Percentiles rank a stretch among this genome's conserved stretches.
phyloP scores from a whole-genome alignment of 2,888 invertebrate species.

The Endomychus coccineus region DNA sequence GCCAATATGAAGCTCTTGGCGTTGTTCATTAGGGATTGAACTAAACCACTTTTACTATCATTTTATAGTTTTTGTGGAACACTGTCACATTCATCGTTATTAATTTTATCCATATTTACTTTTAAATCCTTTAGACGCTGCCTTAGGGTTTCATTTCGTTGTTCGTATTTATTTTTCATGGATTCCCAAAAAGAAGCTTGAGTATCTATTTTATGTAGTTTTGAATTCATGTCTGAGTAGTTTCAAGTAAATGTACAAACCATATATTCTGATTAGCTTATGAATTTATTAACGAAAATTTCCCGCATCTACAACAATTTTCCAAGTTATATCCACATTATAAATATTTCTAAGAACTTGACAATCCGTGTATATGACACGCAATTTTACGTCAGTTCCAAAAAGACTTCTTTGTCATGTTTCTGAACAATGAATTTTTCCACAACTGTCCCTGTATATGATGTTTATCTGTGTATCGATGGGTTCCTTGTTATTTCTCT shows the following conservation, averaged over 20 bases:
- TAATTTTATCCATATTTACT: slow-evolving; percentile 10
- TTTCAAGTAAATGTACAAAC: background rate
- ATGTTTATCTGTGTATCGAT: too few species aligned
- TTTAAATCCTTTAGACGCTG: slow-evolving; percentile 11
- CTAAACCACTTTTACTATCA: slow-evolving; percentile 11
- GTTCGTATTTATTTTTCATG: slow-evolving; percentile 15
- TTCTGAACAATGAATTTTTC: too few species aligned
- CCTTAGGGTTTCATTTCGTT: slow-evolving; percentile 10
- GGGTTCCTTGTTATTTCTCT: too few species aligned
- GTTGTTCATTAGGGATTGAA: slow-evolving; percentile 11
- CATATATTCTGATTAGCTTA: slow-evolving; percentile 5
- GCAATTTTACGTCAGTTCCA: too few species aligned
- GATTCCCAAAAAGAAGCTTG: slow-evolving; percentile 13
- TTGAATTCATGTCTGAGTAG: too few species aligned
- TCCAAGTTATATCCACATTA: too few species aligned
- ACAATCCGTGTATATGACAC: too few species aligned
- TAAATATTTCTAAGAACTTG: too few species aligned
- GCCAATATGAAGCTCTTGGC: slow-evolving; percentile 11
- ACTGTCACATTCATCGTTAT: slow-evolving; percentile 10
- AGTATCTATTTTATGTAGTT: too few species aligned
- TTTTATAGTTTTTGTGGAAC: slow-evolving; percentile 12
- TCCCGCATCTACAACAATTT: too few species aligned
- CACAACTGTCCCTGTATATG: too few species aligned
- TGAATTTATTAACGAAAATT: slow-evolving; percentile 10
- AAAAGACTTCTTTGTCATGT: too few species aligned